phyloP scores from a whole-genome alignment of 2,888 invertebrate species.

The Neocrepidodera transversa region DNA sequence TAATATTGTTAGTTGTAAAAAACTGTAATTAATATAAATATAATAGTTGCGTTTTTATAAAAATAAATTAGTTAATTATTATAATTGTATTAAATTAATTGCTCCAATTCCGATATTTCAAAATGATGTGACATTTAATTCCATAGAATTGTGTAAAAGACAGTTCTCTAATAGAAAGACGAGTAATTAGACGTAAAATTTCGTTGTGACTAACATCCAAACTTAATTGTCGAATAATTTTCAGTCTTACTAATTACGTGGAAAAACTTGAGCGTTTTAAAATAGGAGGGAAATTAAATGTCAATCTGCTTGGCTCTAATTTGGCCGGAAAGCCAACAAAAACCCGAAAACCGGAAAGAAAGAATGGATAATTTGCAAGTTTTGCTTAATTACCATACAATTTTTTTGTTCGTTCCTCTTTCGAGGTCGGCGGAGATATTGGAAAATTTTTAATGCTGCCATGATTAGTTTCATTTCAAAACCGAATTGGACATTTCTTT shows the following conservation, averaged over 20 bases:
- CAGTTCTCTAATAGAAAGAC: constrained; percentile 6
- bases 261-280: constrained; percentile 42
- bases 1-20: too few species aligned
- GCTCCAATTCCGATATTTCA: background rate
- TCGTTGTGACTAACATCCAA: constrained; percentile 13
- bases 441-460: background rate
- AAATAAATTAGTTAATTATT: too few species aligned
- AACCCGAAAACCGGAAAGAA: constrained; percentile 28
- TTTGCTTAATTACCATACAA: constrained; percentile 32
- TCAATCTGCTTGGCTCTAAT: constrained; percentile 40
- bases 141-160: background rate
- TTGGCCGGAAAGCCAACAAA: constrained; percentile 31
- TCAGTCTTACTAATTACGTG: constrained; percentile 38
- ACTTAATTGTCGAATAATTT: constrained; percentile 32
- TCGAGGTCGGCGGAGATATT: background rate
- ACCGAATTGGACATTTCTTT: background rate
- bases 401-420: constrained; percentile 2
- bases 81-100: too few species aligned
- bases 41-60: too few species aligned
- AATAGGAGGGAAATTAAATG: constrained; percentile 43
- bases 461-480: background rate
- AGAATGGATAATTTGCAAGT: constrained; percentile 35
- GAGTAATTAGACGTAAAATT: constrained; percentile 23
- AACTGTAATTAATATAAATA: too few species aligned
- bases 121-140: constrained; percentile 2